A percentile compares a stretch with the other conserved stretches of the same genome.
These are phyloP conservation scores for Paracyclopina nana DNA, from an alignment of 1,140 invertebrate species.

Conservation along the genomic window DNA sequence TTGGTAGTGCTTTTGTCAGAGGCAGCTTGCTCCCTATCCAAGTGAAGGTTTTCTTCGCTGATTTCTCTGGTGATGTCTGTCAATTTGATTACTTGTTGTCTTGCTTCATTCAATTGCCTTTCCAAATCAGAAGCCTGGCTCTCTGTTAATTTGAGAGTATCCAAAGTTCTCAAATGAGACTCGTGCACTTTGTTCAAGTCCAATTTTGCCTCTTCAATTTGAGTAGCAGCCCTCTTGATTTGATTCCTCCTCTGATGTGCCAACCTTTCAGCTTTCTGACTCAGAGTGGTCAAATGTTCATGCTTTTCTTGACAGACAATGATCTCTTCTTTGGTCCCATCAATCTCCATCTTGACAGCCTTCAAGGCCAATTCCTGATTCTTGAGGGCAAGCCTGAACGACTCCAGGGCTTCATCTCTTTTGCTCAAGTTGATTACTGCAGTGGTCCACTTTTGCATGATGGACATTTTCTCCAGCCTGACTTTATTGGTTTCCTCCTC, in stretches of 20 bases:
- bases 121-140: background rate
- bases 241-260: background rate
- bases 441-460: slow-evolving; percentile 7
- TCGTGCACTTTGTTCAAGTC: slow-evolving; percentile 1
- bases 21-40: background rate
- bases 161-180: background rate
- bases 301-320: slow-evolving; percentile 1
- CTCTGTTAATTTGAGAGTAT: background rate
- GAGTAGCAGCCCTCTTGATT: background rate
- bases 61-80: slow-evolving; percentile 3
- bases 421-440: slow-evolving; percentile 5
- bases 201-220: background rate
- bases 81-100: background rate
- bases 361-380: background rate
- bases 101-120: background rate
- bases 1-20: slow-evolving; percentile 3
- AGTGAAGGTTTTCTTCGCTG: background rate
- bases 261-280: background rate
- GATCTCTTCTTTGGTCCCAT: slow-evolving; percentile 11
- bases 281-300: background rate
- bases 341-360: slow-evolving; percentile 1
- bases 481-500: slow-evolving; percentile 3
- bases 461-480: background rate
- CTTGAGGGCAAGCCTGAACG: background rate
- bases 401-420: slow-evolving; percentile 4